phyloP scores from a whole-genome alignment of 2,888 invertebrate genomes.

The Drosophila atroscutellata region DNA sequence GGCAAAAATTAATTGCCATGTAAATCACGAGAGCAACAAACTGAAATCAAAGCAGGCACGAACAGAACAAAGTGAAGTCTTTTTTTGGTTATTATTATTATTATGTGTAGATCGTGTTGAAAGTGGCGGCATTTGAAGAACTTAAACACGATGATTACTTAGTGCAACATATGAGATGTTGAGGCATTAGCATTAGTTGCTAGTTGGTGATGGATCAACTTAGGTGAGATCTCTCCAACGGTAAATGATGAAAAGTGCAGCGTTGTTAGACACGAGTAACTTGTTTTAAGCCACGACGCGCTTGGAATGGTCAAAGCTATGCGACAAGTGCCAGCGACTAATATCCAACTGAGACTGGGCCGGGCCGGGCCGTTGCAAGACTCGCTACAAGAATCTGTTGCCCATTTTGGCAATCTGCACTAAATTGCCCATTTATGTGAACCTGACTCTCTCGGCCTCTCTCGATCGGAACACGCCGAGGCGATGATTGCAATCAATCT shows the following conservation, averaged over 20 bases:
- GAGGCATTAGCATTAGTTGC: conserved; percentile 17
- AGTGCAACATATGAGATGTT: conserved; percentile 12
- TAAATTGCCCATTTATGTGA: conserved; percentile 18
- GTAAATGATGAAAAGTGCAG: conserved; percentile 66
- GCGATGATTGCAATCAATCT: conserved; percentile 75
- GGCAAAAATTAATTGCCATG: conserved; percentile 70
- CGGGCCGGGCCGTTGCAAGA: conserved; percentile 22
- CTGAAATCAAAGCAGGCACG: conserved; percentile 42
- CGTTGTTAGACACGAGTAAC: conserved; percentile 41
- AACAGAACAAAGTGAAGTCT: conserved; percentile 59
- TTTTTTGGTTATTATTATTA: background rate
- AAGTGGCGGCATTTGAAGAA: conserved; percentile 30
- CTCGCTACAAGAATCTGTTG: conserved; percentile 64
- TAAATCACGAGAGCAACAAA: conserved; percentile 49
- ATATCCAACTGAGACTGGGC: conserved; percentile 36
- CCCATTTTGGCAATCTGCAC: conserved; percentile 68
- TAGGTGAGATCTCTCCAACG: conserved; percentile 42
- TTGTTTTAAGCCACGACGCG: conserved; percentile 51
- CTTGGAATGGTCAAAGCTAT: conserved; percentile 73
- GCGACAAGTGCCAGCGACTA: conserved; percentile 51
- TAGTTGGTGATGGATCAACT: conserved; percentile 5
- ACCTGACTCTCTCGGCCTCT: conserved; percentile 7
- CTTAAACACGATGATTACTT: conserved; percentile 37
- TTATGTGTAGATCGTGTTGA: conserved; percentile 50
- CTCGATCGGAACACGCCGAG: conserved; percentile 9